phyloP scores from a whole-genome alignment of 2,113 vertebrate species.

The Pycnonotus jocosus region DNA sequence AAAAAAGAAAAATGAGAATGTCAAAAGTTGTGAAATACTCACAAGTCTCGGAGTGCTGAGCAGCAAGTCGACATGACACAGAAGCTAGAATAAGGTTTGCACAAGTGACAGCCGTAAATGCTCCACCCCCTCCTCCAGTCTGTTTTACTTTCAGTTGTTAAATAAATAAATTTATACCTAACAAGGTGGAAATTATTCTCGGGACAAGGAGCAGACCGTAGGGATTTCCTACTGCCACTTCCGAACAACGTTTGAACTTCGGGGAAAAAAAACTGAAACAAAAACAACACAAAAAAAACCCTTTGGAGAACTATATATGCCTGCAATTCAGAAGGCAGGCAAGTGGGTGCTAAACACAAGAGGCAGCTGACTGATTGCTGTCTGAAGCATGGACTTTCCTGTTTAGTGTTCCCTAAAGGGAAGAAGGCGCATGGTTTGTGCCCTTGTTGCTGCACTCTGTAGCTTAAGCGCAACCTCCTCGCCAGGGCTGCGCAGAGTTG shows the following conservation, averaged over 20 bases:
- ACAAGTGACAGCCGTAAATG: background rate
- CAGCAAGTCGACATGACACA: background rate
- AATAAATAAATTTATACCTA: background rate
- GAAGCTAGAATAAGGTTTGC: background rate
- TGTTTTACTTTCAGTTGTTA: conserved; percentile 58
- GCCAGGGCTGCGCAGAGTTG: rapidly evolving
- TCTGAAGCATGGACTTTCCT: background rate
- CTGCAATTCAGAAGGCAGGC: background rate
- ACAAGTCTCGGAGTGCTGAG: background rate
- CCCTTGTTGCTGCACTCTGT: too few species aligned
- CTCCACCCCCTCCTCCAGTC: background rate
- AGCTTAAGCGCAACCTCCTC: background rate
- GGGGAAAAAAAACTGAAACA: rapidly evolving
- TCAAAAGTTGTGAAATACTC: conserved; percentile 32
- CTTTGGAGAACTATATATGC: background rate
- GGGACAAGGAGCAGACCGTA: rapidly evolving
- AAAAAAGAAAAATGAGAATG: background rate
- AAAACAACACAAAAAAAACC: background rate
- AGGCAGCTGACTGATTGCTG: background rate
- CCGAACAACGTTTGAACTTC: background rate
- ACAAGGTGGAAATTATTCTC: background rate
- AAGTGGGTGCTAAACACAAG: rapidly evolving
- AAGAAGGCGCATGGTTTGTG: background rate
- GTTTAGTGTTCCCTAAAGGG: background rate
- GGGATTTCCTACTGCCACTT: background rate